Evolutionary conservation across 2,113 vertebrate species (phyloP).

Genomic region (Xyliphius kryptos): DNA sequence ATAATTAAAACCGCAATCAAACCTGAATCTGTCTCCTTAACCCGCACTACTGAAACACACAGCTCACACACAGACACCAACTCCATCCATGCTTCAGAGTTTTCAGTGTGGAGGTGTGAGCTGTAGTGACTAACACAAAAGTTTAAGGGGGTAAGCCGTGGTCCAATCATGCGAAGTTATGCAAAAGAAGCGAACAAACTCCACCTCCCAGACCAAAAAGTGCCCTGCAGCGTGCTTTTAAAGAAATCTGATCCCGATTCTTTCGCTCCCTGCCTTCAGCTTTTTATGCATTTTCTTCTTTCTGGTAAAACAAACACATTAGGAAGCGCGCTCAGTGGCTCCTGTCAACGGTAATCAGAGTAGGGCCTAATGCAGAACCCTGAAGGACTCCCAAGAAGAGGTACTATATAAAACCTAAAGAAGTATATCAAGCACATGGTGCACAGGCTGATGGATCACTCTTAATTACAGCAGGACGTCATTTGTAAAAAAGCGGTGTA

Average conservation of each 20-base stretch:
- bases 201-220: constrained; percentile 37
- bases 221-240: constrained; percentile 50
- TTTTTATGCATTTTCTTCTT: constrained; percentile 24
- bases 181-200: constrained; percentile 17
- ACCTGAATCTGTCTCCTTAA: constrained; percentile 4
- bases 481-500: too few relatives aligned
- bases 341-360: constrained; percentile 38
- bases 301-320: constrained; percentile 46
- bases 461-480: too few relatives aligned
- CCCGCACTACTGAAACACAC: constrained; percentile 25
- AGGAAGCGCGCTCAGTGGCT: constrained; percentile 19
- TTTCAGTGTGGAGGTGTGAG: constrained; percentile 48
- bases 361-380: constrained; percentile 21
- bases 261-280: constrained; percentile 34
- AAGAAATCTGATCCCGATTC: constrained; percentile 55
- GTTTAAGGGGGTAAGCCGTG: constrained; percentile 39
- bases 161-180: constrained; percentile 43
- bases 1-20: too few relatives aligned
- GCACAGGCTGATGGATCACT: too few relatives aligned
- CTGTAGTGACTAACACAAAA: constrained; percentile 50
- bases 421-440: too few relatives aligned
- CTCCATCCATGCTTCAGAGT: constrained; percentile 41
- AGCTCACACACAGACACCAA: constrained; percentile 53
- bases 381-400: constrained; percentile 7
- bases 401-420: too few relatives aligned